phyloP scores from a whole-genome alignment of 1,140 invertebrate species.

The Lepidurus couesii region DNA sequence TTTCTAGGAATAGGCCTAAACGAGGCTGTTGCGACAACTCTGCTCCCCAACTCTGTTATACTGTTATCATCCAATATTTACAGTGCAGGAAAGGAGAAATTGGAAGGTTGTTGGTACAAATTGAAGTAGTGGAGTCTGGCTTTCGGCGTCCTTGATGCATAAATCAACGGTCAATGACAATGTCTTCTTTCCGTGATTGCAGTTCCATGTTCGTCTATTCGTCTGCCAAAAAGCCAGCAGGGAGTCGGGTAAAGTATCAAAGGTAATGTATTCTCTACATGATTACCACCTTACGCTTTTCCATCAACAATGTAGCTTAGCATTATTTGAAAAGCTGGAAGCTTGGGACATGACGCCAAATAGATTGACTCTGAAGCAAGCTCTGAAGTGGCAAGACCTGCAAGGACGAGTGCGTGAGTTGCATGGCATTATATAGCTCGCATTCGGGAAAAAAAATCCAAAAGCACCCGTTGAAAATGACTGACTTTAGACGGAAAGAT shows the following conservation, averaged over 20 bases:
- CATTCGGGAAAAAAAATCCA: not conserved
- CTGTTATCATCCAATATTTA: no score
- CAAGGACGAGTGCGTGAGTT: not conserved
- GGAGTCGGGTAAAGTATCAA: not conserved
- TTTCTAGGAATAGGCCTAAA: no score
- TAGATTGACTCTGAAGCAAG: not conserved
- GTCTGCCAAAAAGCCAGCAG: not conserved
- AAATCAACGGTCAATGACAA: not conserved
- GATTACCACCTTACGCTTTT: conserved; percentile 1
- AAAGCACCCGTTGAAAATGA: not conserved
- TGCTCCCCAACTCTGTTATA: no score
- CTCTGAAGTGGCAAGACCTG: not conserved
- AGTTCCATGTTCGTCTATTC: not conserved
- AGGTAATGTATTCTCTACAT: conserved; percentile 12
- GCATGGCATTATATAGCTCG: not conserved
- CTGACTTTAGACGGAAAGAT: no score
- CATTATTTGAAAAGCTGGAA: not conserved
- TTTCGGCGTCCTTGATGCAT: not conserved
- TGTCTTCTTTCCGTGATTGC: not conserved
- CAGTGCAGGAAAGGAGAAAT: no score
- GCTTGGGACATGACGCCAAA: not conserved
- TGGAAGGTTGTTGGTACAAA: no score
- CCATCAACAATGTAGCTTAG: not conserved
- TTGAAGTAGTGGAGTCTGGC: no score
- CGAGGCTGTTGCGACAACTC: no score